Evolutionary conservation across 2,113 vertebrate species (phyloP).

Genomic region (Silurus asotus): DNA sequence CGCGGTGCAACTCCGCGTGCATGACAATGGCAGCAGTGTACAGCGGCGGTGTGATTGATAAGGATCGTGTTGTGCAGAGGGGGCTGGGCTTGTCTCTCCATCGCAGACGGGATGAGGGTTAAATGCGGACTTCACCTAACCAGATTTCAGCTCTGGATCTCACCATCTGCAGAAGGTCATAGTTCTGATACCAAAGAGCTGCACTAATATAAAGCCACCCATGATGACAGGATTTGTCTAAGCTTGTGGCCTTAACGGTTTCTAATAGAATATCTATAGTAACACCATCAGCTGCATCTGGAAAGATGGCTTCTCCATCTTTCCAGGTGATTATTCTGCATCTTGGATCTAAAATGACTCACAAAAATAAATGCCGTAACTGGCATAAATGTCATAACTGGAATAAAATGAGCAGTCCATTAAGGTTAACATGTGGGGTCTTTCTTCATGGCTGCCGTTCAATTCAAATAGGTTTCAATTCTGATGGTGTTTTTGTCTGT

Average conservation of each 20-base stretch:
- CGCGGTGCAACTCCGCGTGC: slow-evolving; percentile 52
- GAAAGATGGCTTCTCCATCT: neutral
- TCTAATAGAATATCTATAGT: neutral
- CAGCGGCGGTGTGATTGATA: slow-evolving; percentile 64
- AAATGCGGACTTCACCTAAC: slow-evolving; percentile 11
- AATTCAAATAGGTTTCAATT: neutral
- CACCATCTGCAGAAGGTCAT: neutral
- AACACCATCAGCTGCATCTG: neutral
- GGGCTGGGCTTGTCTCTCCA: slow-evolving; percentile 6
- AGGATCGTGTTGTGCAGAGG: slow-evolving; percentile 54
- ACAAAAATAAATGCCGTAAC: slow-evolving; percentile 59
- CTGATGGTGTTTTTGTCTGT: neutral
- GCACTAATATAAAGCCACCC: slow-evolving; percentile 2
- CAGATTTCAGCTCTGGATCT: slow-evolving; percentile 14
- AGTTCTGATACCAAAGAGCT: neutral
- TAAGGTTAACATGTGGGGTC: slow-evolving; percentile 38
- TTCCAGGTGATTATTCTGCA: neutral
- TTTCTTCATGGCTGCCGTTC: slow-evolving; percentile 28
- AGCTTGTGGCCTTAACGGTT: neutral
- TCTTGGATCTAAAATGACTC: slow-evolving; percentile 15
- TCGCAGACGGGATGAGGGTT: neutral
- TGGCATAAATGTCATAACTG: slow-evolving; percentile 62
- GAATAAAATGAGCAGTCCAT: slow-evolving; percentile 45
- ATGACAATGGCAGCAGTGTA: slow-evolving; percentile 69
- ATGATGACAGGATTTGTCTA: neutral